These are phyloP conservation scores for Heliangelus exortis DNA, from an alignment of 2,797 vertebrate species.

Conservation along the genomic window DNA sequence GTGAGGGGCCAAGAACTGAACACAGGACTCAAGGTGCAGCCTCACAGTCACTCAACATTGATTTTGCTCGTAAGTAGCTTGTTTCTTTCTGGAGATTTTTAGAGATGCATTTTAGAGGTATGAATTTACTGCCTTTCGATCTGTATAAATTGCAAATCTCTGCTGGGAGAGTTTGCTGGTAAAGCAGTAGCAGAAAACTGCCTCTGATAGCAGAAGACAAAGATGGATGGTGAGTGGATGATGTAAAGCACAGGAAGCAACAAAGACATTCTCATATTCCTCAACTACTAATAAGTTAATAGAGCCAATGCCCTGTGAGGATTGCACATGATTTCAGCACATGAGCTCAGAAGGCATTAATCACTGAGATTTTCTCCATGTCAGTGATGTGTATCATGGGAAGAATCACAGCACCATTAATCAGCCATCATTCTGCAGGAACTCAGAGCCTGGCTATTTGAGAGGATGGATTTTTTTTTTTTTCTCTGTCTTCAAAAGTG, in stretches of 20 bases:
- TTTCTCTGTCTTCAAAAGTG: background rate
- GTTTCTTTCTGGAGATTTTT: background rate
- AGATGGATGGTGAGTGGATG: background rate
- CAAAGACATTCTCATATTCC: background rate
- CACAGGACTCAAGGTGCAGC: too few species aligned
- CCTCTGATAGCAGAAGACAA: background rate
- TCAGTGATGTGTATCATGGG: fast-evolving
- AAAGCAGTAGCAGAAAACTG: background rate
- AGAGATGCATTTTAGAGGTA: background rate
- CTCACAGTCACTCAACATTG: background rate
- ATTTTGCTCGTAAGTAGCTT: background rate
- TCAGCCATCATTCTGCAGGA: background rate
- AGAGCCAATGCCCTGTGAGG: background rate
- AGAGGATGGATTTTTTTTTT: background rate
- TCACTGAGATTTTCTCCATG: background rate
- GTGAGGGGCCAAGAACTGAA: too few species aligned
- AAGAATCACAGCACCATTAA: background rate
- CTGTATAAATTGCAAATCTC: background rate
- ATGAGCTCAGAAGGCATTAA: background rate
- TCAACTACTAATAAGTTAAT: background rate
- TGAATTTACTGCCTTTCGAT: background rate
- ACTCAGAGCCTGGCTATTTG: background rate
- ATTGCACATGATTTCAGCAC: background rate
- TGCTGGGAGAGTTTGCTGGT: background rate
- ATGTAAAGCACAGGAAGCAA: background rate